phyloP scores from a whole-genome alignment of 2,113 vertebrate species.

The Ceuthmochares aereus region DNA sequence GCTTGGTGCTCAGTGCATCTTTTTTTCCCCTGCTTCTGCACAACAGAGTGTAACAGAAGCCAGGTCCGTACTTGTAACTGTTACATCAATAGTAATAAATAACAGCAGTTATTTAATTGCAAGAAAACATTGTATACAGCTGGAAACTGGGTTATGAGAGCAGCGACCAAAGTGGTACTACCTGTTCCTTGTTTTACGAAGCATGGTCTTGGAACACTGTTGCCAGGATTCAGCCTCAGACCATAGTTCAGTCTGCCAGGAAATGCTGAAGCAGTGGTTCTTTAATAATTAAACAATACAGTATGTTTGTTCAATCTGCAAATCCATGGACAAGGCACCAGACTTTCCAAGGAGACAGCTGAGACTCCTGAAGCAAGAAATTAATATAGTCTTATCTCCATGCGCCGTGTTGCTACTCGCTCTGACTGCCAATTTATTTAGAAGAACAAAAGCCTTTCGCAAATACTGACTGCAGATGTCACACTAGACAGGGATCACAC shows the following conservation, averaged over 20 bases:
- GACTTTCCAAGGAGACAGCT: constrained; percentile 56
- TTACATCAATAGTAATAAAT: background rate
- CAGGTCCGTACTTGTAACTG: background rate
- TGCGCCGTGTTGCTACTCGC: background rate
- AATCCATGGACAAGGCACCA: constrained; percentile 28
- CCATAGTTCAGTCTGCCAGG: background rate
- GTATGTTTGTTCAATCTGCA: constrained; percentile 28
- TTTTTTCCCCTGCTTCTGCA: background rate
- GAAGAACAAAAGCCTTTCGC: background rate
- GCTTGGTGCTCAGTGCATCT: background rate
- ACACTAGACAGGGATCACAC: background rate
- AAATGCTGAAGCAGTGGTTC: constrained; percentile 1
- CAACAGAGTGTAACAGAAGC: background rate
- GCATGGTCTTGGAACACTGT: background rate
- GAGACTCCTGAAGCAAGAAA: constrained; percentile 69
- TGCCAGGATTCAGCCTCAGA: background rate
- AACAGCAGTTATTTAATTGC: background rate
- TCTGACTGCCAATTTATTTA: constrained; percentile 20
- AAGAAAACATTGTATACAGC: background rate
- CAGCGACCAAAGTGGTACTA: background rate
- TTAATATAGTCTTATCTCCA: constrained; percentile 59
- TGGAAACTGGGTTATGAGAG: background rate
- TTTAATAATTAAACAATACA: constrained; percentile 41
- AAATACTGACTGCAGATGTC: background rate
- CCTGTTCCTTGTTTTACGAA: background rate